phyloP scores from a whole-genome alignment of 2,113 vertebrate species.

The Tupaia tana region DNA sequence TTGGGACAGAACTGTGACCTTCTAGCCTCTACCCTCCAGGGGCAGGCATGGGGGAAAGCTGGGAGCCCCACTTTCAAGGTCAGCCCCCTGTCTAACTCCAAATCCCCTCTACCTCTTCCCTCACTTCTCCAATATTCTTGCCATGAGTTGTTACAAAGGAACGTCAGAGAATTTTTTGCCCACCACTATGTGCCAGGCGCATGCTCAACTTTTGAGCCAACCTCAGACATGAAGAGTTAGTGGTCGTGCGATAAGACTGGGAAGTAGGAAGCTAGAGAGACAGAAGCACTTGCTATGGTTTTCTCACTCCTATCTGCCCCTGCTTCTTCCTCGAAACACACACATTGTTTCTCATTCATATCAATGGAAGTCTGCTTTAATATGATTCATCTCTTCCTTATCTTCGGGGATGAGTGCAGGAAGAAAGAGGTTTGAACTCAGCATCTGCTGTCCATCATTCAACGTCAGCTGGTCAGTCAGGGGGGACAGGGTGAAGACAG shows the following conservation, averaged over 20 bases:
- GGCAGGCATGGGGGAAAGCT: rapidly evolving
- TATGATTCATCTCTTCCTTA: not conserved
- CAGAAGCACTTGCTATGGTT: rapidly evolving
- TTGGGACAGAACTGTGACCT: not conserved
- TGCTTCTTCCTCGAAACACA: not conserved
- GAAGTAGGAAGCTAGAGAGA: not conserved
- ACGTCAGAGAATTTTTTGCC: not conserved
- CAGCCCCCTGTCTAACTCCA: not conserved
- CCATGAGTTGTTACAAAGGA: not conserved
- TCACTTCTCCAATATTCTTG: not conserved
- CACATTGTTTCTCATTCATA: not conserved
- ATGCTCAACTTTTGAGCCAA: not conserved
- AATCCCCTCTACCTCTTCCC: not conserved
- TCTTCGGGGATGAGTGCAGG: not conserved
- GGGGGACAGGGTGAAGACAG: not conserved
- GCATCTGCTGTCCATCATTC: rapidly evolving
- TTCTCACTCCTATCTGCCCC: not conserved
- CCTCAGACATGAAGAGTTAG: not conserved
- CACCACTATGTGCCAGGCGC: not conserved
- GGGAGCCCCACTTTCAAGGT: not conserved
- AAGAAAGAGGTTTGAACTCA: not conserved
- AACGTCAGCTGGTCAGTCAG: not conserved
- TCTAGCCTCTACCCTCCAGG: no score
- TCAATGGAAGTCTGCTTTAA: not conserved
- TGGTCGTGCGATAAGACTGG: not conserved